Conservation (phyloP, 2,888 invertebrate genomes). For the Lithophane semibrunnea region DNA sequence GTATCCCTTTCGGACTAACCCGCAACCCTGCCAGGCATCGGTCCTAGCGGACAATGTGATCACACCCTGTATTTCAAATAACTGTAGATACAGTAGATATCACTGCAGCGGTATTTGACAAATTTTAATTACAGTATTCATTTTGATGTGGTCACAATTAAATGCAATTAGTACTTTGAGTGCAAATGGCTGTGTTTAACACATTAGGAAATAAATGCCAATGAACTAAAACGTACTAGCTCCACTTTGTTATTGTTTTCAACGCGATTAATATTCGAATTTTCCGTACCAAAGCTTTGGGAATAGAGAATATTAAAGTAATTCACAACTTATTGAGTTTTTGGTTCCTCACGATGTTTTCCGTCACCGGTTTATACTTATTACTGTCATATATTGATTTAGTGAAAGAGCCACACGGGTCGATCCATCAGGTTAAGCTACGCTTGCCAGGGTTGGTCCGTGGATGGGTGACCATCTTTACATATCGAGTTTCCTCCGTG, state of each 20-base stretch:
- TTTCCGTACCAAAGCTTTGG: not conserved
- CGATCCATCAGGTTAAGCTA: too few species aligned
- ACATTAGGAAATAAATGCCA: constrained; percentile 21
- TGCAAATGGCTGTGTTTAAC: constrained; percentile 22
- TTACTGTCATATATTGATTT: too few species aligned
- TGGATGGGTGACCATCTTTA: too few species aligned
- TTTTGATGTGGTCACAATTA: constrained; percentile 36
- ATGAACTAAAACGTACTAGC: not conserved
- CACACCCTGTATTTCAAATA: not conserved
- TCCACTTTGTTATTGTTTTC: not conserved
- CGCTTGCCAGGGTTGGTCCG: too few species aligned
- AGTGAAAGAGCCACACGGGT: too few species aligned
- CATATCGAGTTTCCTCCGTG: too few species aligned
- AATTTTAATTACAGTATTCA: constrained; percentile 33
- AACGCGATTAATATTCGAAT: not conserved
- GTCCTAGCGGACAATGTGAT: too few species aligned
- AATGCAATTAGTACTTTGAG: constrained; percentile 27
- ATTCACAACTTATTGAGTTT: too few species aligned
- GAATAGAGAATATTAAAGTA: not conserved
- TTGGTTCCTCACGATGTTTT: too few species aligned
- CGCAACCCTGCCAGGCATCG: too few species aligned
- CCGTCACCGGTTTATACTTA: too few species aligned
- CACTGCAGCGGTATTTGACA: constrained; percentile 8
- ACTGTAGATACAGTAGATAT: not conserved
- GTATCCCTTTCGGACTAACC: too few species aligned